Percentiles rank a stretch among this genome's conserved stretches.
Conservation (phyloP, 2,113 vertebrate genomes). For the Pleuronectes platessa region DNA sequence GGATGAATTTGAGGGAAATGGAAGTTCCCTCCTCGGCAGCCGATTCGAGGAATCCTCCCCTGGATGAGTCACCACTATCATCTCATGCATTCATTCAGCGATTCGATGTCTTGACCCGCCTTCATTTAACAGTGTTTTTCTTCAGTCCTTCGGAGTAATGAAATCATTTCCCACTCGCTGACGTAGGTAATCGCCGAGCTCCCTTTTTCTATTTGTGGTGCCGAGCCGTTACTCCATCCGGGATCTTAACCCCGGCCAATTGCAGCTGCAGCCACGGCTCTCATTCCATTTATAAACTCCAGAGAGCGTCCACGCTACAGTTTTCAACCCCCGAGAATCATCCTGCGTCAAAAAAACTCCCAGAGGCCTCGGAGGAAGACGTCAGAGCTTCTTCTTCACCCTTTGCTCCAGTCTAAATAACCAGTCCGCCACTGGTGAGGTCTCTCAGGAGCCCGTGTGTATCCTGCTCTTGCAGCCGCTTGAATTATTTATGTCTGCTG, state of each 20-base stretch:
- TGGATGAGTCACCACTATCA: conserved; percentile 43
- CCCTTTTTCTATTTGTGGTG: neutral
- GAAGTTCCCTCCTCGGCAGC: conserved; percentile 7
- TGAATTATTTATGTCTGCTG: conserved; percentile 75
- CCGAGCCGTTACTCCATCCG: neutral
- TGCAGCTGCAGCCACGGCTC: conserved; percentile 10
- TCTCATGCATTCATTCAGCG: conserved; percentile 30
- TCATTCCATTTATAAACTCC: conserved; percentile 23
- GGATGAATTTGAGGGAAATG: conserved; percentile 21
- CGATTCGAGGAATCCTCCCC: no score
- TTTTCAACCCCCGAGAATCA: neutral
- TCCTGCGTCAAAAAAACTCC: conserved; percentile 2
- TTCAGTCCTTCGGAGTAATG: no score
- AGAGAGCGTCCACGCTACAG: conserved; percentile 6
- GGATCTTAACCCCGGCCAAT: conserved; percentile 17
- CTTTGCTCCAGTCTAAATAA: conserved; percentile 32
- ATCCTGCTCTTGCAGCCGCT: conserved; percentile 43
- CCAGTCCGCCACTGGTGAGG: conserved; percentile 47
- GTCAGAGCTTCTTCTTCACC: neutral
- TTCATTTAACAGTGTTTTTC: no score
- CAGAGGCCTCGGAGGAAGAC: conserved; percentile 10
- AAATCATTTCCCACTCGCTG: neutral
- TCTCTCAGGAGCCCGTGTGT: conserved; percentile 55
- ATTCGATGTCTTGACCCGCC: neutral
- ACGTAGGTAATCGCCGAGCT: neutral